Evolutionary conservation across 2,797 vertebrate species (phyloP).

Genomic region (Spatula clypeata): DNA sequence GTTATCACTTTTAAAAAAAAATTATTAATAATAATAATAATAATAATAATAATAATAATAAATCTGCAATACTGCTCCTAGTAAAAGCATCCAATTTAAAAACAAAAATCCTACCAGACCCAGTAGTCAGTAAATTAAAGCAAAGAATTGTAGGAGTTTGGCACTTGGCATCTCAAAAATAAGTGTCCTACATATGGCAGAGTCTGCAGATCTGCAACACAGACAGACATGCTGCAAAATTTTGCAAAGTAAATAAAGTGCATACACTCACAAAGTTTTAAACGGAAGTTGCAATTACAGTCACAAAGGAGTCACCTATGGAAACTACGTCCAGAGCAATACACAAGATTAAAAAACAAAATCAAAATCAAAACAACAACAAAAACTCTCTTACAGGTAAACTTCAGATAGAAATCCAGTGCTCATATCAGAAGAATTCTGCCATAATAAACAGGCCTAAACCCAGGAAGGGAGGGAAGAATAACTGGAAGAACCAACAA

Average conservation of each 20-base stretch:
- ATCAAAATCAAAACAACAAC: no score
- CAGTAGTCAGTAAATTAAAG: not conserved
- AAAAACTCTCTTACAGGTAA: not conserved
- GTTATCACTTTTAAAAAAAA: not conserved
- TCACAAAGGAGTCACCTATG: not conserved
- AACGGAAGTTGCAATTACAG: not conserved
- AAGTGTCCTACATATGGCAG: constrained; percentile 25
- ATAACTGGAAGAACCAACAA: not conserved
- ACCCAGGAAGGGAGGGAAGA: not conserved
- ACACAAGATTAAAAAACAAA: not conserved
- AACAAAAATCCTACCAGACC: not conserved
- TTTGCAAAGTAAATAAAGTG: not conserved
- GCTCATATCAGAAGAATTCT: not conserved
- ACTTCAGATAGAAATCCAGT: not conserved
- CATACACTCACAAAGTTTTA: not conserved
- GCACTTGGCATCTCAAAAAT: constrained; percentile 32
- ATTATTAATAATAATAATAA: no score
- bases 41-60: not conserved
- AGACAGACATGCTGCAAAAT: not conserved
- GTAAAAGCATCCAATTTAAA: constrained; percentile 3
- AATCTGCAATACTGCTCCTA: not conserved
- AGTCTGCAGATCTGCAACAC: not conserved
- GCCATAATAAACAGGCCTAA: not conserved
- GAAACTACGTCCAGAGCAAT: not conserved
- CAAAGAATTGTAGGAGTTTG: not conserved